These are phyloP conservation scores for Semnornis frantzii DNA, from an alignment of 2,113 vertebrate genomes.

Conservation along the genomic window DNA sequence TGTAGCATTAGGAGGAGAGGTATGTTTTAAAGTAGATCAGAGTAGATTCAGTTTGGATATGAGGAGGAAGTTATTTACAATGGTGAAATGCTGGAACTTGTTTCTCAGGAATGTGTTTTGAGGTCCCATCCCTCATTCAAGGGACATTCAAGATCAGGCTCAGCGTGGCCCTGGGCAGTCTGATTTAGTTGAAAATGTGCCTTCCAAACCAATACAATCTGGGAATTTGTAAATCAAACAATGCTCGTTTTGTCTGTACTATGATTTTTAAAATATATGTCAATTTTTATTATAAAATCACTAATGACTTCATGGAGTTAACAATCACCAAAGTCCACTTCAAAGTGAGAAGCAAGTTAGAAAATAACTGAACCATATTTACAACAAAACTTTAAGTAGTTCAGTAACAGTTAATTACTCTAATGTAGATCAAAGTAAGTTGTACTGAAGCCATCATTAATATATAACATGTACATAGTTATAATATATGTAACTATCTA, in stretches of 20 bases:
- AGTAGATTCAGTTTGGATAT: no score
- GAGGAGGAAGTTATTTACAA: no score
- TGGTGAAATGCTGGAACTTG: no score
- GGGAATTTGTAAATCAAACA: background rate
- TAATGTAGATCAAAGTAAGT: background rate
- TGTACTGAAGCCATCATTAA: background rate
- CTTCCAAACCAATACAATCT: no score
- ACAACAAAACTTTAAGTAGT: background rate
- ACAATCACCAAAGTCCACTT: background rate
- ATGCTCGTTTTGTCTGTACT: background rate
- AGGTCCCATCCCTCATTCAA: no score
- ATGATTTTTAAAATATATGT: background rate
- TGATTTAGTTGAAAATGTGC: no score
- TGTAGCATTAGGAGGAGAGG: no score
- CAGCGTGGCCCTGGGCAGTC: no score
- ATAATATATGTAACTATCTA: background rate
- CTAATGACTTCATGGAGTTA: background rate
- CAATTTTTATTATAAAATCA: background rate
- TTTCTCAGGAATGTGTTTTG: no score
- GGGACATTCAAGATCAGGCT: no score
- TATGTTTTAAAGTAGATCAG: no score
- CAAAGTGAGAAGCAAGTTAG: background rate
- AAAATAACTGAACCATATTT: background rate
- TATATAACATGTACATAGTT: background rate
- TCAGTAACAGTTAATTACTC: background rate